Percentiles rank a stretch among this genome's conserved stretches.
Conservation (phyloP, 2,888 invertebrate species). For the Brachylomia viminalis region DNA sequence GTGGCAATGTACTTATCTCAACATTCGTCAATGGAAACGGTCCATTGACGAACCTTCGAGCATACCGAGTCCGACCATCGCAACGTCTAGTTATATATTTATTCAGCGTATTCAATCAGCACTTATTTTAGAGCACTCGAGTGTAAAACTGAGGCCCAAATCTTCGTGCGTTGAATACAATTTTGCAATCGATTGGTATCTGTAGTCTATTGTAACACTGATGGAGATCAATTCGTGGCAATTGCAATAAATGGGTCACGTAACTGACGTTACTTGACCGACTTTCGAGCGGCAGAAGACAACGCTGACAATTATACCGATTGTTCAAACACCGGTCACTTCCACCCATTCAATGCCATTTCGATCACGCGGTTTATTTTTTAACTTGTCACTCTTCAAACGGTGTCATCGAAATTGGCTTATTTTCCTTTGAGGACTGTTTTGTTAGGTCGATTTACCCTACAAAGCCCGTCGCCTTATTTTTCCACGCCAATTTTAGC, state of each 20-base stretch:
- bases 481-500: constrained; percentile 11
- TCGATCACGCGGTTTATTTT: constrained; percentile 57
- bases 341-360: constrained; percentile 75
- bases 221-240: constrained; percentile 80
- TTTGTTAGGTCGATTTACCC: constrained; percentile 20
- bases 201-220: constrained; percentile 68
- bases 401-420: constrained; percentile 27
- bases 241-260: constrained; percentile 79
- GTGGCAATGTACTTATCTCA: constrained; percentile 42
- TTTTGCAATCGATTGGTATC: constrained; percentile 68
- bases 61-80: constrained; percentile 10
- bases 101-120: constrained; percentile 53
- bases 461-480: neutral
- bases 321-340: constrained; percentile 72
- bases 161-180: constrained; percentile 62
- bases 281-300: constrained; percentile 72
- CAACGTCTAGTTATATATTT: constrained; percentile 45
- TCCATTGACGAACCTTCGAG: constrained; percentile 41
- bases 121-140: constrained; percentile 58
- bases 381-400: constrained; percentile 36
- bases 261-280: constrained; percentile 74
- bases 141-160: constrained; percentile 60
- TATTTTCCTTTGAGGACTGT: constrained; percentile 20
- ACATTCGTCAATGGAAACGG: too few relatives aligned
- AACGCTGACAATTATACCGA: constrained; percentile 75